A percentile compares a stretch with the other conserved stretches of the same genome.
These are phyloP conservation scores for Oxyscelio sp. DNA, from an alignment of 2,888 invertebrate genomes.

Conservation along the genomic window DNA sequence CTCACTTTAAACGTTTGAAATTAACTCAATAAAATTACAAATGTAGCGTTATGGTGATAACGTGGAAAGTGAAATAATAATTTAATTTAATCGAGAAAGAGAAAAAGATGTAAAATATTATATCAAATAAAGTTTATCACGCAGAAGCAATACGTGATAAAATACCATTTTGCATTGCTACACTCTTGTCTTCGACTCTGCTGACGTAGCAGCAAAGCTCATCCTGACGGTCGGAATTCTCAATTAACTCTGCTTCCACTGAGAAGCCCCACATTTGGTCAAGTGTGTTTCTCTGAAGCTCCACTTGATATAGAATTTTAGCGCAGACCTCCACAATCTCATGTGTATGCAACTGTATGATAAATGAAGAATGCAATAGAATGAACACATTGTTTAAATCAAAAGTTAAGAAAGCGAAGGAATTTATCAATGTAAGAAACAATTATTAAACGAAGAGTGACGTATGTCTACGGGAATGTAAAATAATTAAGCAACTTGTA, in stretches of 20 bases:
- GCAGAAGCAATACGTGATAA: constrained; percentile 50
- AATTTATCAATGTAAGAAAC: background rate
- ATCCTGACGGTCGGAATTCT: constrained; percentile 98
- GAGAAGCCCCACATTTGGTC: constrained; percentile 99
- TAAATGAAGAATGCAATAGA: constrained; percentile 52
- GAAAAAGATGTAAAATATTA: background rate
- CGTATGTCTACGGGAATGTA: background rate
- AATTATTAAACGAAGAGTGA: constrained; percentile 19
- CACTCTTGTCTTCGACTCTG: constrained; percentile 98
- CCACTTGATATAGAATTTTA: constrained; percentile 98
- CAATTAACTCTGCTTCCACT: constrained; percentile 98
- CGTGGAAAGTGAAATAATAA: background rate
- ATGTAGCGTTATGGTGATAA: constrained; percentile 12
- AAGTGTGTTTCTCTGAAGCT: constrained; percentile 95
- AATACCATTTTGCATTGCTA: constrained; percentile 98
- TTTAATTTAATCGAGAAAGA: constrained; percentile 1
- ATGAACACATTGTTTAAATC: constrained; percentile 32
- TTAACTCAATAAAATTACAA: constrained; percentile 16
- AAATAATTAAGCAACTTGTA: background rate
- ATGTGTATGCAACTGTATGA: constrained; percentile 94
- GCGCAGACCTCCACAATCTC: constrained; percentile 98
- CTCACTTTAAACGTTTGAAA: background rate
- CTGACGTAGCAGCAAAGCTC: constrained; percentile 99
- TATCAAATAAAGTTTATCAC: constrained; percentile 34
- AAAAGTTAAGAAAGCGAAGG: constrained; percentile 3